These are phyloP conservation scores for Quadriops clusia DNA, from an alignment of 2,888 invertebrate genomes.

Conservation along the genomic window DNA sequence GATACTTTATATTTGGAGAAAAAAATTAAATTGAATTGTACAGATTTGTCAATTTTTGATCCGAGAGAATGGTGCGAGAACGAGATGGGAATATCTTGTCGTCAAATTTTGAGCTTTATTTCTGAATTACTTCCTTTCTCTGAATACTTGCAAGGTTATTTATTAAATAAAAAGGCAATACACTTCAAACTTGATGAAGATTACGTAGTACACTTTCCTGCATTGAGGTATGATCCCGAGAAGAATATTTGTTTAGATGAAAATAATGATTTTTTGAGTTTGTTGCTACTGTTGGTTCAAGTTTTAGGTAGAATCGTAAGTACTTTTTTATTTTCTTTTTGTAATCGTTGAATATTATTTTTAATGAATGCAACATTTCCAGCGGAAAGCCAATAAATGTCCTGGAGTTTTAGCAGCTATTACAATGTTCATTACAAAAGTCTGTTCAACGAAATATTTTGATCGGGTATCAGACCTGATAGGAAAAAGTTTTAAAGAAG, in stretches of 20 bases:
- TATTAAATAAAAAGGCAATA: constrained; percentile 12
- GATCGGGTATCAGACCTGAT: no score
- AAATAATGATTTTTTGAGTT: constrained; percentile 9
- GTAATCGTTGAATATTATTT: no score
- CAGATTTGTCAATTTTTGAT: constrained; percentile 10
- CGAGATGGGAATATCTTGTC: constrained; percentile 25
- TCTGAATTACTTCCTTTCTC: constrained; percentile 21
- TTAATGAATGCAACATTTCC: no score
- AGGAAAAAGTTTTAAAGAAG: no score
- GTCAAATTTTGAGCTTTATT: constrained; percentile 23
- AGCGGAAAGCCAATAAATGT: constrained; percentile 20
- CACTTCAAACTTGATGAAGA: constrained; percentile 9
- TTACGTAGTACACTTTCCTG: no score
- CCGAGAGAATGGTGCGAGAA: constrained; percentile 15
- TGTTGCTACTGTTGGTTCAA: constrained; percentile 12
- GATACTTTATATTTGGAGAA: constrained; percentile 21
- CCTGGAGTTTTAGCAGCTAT: constrained; percentile 19
- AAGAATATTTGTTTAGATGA: background rate
- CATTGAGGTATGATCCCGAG: no score
- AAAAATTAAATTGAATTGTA: constrained; percentile 6
- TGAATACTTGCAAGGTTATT: constrained; percentile 17
- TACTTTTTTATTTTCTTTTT: constrained; percentile 1
- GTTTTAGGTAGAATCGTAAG: constrained; percentile 24
- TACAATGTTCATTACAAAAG: constrained; percentile 18
- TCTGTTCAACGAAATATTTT: constrained; percentile 12